Base-by-base conservation (phyloP, 1,140 invertebrate species). In the Nephila pilipes region DNA sequence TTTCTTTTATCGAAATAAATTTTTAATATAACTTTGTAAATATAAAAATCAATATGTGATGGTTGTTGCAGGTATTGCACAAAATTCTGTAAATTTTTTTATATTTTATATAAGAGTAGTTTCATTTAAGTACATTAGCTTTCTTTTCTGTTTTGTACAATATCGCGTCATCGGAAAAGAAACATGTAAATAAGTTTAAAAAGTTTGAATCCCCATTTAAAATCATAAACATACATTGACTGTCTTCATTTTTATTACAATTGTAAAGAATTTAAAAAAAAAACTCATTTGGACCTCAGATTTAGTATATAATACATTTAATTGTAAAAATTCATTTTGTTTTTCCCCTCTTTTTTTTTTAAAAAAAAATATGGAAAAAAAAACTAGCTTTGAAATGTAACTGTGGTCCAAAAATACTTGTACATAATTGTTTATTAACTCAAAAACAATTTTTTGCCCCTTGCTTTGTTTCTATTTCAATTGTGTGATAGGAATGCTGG, bases 61-160 rank as follows among this genome's bases (percentile, higher is more conserved):
- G 88, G 88, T 90, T 90, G 91, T 87, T 85, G 91, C 83, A 93
- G 79, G 54, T 92, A 58, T 79, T 93, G 91, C 91, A 93, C 91
- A 93, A 91, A 83, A 58, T 93, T 87, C 85, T 87, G 83, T 87
- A 93, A 93, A 87, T 93, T 93, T 93, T n/a, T 93, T 92, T 87
- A 85, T 80, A 91, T 93, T 93, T 92, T 80, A 88, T 90, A 75
- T 93, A 29, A 87, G 38, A 87, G 91, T 93, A 87, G 91, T 8
- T 93, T 93, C 91, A 87, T 93, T 93, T 93, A 79, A 93, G 91
- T 93, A 65, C 85, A 80, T 93, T 93, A 69, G 63, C 58, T 80
- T 85, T 93, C 81, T 93, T 93, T 85, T 92, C 81, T 93, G 91
- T 93, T 93, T 93, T 93, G 91, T 93, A 93, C 91, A 93, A 93